Percentiles rank a stretch among this genome's conserved stretches.
phyloP scores from a whole-genome alignment of 2,797 vertebrate genomes.

The Anniella stebbinsi region DNA sequence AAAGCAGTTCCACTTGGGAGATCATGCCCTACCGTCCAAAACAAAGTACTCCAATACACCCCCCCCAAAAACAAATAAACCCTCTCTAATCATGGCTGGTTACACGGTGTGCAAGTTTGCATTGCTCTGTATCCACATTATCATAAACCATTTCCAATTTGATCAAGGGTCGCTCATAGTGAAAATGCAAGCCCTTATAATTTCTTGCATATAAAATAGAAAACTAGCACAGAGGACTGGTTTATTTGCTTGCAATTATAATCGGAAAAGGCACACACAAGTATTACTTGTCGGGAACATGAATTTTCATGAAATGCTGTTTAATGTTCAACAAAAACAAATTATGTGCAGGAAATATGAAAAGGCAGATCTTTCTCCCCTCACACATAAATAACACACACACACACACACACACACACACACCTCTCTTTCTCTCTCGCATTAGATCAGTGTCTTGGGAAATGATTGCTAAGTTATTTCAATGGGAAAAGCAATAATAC shows the following conservation, averaged over 20 bases:
- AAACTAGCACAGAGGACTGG: conserved; percentile 15
- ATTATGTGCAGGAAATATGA: conserved; percentile 2
- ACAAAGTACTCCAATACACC: conserved; percentile 52
- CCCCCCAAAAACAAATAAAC: conserved; percentile 1
- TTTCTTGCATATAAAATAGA: conserved; percentile 43
- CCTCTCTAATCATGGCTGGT: conserved; percentile 63
- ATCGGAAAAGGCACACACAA: conserved; percentile 17
- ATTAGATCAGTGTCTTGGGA: neutral
- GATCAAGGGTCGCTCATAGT: conserved; percentile 26
- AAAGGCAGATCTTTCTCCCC: neutral
- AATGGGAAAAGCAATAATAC: conserved; percentile 17
- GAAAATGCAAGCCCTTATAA: conserved; percentile 41
- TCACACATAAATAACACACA: no score
- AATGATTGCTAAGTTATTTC: conserved; percentile 16
- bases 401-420: neutral
- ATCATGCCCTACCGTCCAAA: conserved; percentile 59
- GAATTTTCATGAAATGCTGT: conserved; percentile 49
- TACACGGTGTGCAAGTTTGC: conserved; percentile 41
- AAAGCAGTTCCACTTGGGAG: conserved; percentile 61
- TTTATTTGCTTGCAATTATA: conserved; percentile 56
- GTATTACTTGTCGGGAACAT: neutral
- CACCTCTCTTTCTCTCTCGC: neutral
- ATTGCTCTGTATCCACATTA: conserved; percentile 39
- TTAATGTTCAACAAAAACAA: conserved; percentile 39
- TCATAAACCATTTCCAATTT: conserved; percentile 54